Base-by-base conservation (phyloP, 2,888 invertebrate species). In the Thalpophila matura region DNA sequence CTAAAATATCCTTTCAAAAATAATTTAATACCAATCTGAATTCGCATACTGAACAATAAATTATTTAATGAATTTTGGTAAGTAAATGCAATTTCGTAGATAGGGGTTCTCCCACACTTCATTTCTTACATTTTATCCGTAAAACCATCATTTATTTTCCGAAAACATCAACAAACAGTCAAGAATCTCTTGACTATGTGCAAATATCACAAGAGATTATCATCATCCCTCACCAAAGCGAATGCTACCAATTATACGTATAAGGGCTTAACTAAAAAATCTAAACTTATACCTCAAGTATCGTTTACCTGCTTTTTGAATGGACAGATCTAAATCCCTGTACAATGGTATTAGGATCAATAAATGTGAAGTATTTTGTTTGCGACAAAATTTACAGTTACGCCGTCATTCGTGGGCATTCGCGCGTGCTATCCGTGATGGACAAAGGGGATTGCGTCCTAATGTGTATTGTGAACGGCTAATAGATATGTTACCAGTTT, bases 371-470 rank as follows among this genome's bases (percentile, higher is more conserved):
- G 85, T 87, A 86, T 90, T 78, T 89, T 89, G 89, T 90, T 88
- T 86, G 90, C 85, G 88, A 90, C 86, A 85, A 84, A 86, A 87
- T 89, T 87, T 93, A 94, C 94, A 91, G 94, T 94, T 94, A 93
- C 63, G 37, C 61, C 50, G 74, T 90, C 79, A 78, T 82, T 83
- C 79, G 81, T 79, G 82, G 55, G 56, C 81, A 77, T 73, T 86
- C 85, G 83, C 82, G 89, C 92, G 89, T 88, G 77, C 84, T 82
- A 84, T 83, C 46, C 62, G 18, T 42, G 80, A 46, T 56, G 78
- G 71, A 81, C 83, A 87, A 86, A 83, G 57, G 66, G 65, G 63
- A 78, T 89, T 88, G 87, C 88, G 81, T 82, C 42, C 65, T 55
- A 63, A 70, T 79, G 54, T 61, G 74, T 75, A 77, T 79, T 79